Percentiles rank a stretch among this genome's conserved stretches.
phyloP scores from a whole-genome alignment of 2,113 vertebrate species.

The Emydocephalus ijimae region DNA sequence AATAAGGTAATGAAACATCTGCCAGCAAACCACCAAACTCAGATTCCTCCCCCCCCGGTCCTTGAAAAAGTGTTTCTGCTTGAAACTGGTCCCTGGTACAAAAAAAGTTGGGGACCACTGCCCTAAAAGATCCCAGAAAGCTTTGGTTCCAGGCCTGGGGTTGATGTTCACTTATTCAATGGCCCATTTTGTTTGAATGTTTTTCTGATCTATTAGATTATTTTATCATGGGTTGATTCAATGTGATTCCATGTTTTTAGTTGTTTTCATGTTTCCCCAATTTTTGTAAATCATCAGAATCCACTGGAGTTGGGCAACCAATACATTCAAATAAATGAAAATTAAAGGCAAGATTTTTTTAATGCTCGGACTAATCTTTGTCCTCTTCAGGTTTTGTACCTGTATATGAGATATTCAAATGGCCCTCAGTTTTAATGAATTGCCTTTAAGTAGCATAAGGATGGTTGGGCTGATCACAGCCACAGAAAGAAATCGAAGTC shows the following conservation, averaged over 20 bases:
- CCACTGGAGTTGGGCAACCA: background rate
- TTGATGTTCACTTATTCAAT: background rate
- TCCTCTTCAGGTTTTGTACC: slow-evolving; percentile 24
- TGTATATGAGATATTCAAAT: slow-evolving; percentile 41
- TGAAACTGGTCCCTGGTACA: no score
- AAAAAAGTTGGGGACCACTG: no score
- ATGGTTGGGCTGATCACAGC: slow-evolving; percentile 38
- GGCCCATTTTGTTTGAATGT: background rate
- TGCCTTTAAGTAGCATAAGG: slow-evolving; percentile 10
- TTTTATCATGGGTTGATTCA: background rate
- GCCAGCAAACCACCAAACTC: no score
- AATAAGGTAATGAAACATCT: no score
- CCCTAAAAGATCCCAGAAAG: background rate
- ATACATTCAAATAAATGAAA: background rate
- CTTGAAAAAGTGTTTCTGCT: no score
- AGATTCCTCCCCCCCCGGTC: no score
- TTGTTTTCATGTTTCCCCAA: background rate
- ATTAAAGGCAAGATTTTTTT: slow-evolving; percentile 39
- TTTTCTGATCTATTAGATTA: background rate
- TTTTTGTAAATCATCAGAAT: background rate
- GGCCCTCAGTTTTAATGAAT: background rate
- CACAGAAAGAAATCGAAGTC: background rate
- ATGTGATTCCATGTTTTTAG: background rate
- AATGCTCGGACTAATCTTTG: slow-evolving; percentile 38
- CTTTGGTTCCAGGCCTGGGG: background rate